Base-by-base conservation (phyloP, 2,888 invertebrate genomes). In the Ichneumoninae sp. region DNA sequence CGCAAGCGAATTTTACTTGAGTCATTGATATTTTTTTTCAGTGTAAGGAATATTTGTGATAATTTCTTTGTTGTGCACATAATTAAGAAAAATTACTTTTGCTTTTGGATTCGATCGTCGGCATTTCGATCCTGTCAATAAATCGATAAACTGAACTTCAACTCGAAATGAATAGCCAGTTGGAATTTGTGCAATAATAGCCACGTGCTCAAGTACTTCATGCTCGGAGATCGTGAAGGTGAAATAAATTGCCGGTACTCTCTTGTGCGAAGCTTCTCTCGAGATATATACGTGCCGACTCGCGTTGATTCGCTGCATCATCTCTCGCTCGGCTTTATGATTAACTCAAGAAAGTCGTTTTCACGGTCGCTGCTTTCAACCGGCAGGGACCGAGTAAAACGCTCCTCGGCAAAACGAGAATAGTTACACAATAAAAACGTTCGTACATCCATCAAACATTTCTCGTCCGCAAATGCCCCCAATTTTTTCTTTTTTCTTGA, bases 321-420 rank as follows among this genome's bases (percentile, higher is more conserved):
- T 52, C 13, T 57, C n/a, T 19, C n/a, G n/a, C 47, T 47, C 40
- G n/a, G 44, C 22, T 74, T 70, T 81, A 84, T 71, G 71, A 79
- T 81, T 68, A 50, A 71, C 57, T 66, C 70, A 70, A 72, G 75
- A 75, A 76, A 75, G 75, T 71, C 71, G 62, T 79, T 82, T 79
- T 75, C 70, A 71, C 78, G 75, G 52, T 54, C 66, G 44, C 44
- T 33, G 65, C 80, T 36, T 19, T 19, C 30, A 60, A 60, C 60
- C 50, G 47, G 33, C 36, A 54, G 8, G 44, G 30, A 52, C 66
- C 44, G 65, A 40, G 65, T 68, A 66, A 40, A 54, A 62, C 52
- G 30, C 22, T 26, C 8, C 54, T 36, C 62, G 77, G 78, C 69
- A 84, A 81, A 81, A 81, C 77, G 71, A 47, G 33, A 70, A 77